Evolutionary conservation across 2,113 vertebrate genomes (phyloP), one percentile per base, ranked within the genome.

Genomic region (Mobula hypostoma): DNA sequence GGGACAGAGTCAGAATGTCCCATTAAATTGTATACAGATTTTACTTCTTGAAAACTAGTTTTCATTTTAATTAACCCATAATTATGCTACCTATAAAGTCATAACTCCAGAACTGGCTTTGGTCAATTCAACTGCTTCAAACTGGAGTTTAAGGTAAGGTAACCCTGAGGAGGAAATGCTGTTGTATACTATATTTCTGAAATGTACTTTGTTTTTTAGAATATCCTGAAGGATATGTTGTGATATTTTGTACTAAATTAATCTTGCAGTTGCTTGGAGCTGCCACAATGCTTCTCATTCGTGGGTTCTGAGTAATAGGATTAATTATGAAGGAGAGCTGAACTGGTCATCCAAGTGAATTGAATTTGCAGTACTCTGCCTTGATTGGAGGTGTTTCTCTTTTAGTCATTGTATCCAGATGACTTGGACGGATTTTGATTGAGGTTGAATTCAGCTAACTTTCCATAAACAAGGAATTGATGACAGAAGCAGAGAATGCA

Each of bases 191-290:
- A n/a, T 4, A 15, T 29, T 21, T 56, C 83, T 61, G 56, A 87
- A 63, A 11, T n/a, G 27, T 15, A 88, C 29, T 88, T 63, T 61
- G 61, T 11, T 63, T 88, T 88, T 88, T 88, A 63, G 58, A 29
- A 88, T 63, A 61, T 63, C 9, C 27, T n/a, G 61, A 90, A 66
- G 85, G 29, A 90, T 66, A 5, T n/a, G 63, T 2, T 32, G 2
- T 85, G n/a, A 90, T 14, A 90, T 68, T 90, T 90, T 90, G 58
- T 17, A 36, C 40, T 90, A 32, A n/a, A 66, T 90, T 90, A 66
- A 66, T 66, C 58, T 15, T 90, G 61, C 29, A 12, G 29, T 29
- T n/a, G 14, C 32, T 63, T 5, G 2, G n/a, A 66, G 24, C 56
- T 12, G 3, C 56, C 27, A 32, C 7, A 32, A 5, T 66, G 9